Base-by-base conservation (phyloP, 2,113 vertebrate genomes). In the Xyrauchen texanus region DNA sequence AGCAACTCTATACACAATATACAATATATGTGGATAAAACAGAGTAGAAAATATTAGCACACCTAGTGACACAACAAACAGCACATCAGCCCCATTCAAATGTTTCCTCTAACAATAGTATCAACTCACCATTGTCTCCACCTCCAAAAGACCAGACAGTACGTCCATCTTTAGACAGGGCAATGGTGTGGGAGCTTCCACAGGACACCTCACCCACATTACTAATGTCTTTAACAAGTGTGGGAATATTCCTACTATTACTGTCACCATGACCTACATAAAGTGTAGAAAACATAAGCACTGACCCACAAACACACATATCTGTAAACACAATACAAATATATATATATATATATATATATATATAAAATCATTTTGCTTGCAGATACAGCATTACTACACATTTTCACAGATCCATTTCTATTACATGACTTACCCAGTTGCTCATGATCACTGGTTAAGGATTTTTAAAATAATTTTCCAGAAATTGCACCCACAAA, bases 141-240 rank as follows among this genome's bases (percentile, higher is more conserved):
- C 93, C 93, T 55, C 93, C 93, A 6, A 94, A 94, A 1, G 93
- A 94, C 93, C 93, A 94, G 3, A 94, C 93, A 0, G 91, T 93
- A 46, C 93, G 91, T 9, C 93, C 93, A n/a, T 94, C 93, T 84
- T 94, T 93, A 0, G 93, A 93, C 73, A 94, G 87, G 0, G 93
- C 92, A 6, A 94, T 93, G 1, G 93, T 94, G 76, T 94, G 93
- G 4, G 93, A 94, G 85, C 93, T 94, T 0, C 93, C 93, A 67
- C 93, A 94, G 0, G 93, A 93, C 66, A 93, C 93, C 78, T 94
- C 93, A 0, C 93, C 93, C 6, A 94, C 93, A 0, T 92, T 92
- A 72, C 92, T 94, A 83, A 94, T 92, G 88, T 94, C 93, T 84
- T 94, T 94, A 9, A 94, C 93, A 64, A 94, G 90, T 3, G 93